Conservation (phyloP, 37 sponge, comb jelly and placozoan genomes). For the Crambe crambe region DNA sequence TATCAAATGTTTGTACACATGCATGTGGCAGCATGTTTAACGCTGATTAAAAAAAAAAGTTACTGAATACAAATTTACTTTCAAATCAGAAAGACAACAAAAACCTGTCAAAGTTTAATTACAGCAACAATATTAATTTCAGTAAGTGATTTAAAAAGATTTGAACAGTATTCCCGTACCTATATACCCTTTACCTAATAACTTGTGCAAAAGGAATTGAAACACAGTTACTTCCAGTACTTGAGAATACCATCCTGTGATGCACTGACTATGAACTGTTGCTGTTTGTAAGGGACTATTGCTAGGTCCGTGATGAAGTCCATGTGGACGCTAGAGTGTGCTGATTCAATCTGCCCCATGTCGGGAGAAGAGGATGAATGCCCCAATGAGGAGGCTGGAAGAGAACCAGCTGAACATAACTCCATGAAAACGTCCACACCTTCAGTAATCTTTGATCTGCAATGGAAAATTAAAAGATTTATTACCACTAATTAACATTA, state of each 20-base stretch:
- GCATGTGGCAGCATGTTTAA: too few relatives aligned
- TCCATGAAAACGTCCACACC: slow-evolving; percentile 68
- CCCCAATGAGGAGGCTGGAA: neutral
- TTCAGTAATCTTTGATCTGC: slow-evolving; percentile 66
- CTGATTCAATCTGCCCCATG: slow-evolving; percentile 5
- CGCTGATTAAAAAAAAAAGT: too few relatives aligned
- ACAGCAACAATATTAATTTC: neutral
- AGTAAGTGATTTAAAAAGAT: neutral
- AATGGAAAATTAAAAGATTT: neutral
- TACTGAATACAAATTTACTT: too few relatives aligned
- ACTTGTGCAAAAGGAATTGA: neutral
- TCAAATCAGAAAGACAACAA: too few relatives aligned
- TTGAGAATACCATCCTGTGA: slow-evolving; percentile 82
- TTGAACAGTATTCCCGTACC: neutral
- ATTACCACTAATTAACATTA: too few relatives aligned
- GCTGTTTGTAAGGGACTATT: slow-evolving; percentile 57
- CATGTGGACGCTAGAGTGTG: slow-evolving; percentile 60
- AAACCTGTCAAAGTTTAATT: too few relatives aligned
- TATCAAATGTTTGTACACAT: too few relatives aligned
- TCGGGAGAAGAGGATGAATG: neutral
- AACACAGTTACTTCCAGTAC: slow-evolving; percentile 65
- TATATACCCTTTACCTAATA: neutral
- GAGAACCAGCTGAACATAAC: slow-evolving; percentile 3
- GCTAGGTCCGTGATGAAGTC: slow-evolving; percentile 84
- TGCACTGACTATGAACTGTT: slow-evolving; percentile 70